A percentile compares a stretch with the other conserved stretches of the same genome.
Conservation (phyloP, 2,113 vertebrate species). For the Benitochromis conjunctus region DNA sequence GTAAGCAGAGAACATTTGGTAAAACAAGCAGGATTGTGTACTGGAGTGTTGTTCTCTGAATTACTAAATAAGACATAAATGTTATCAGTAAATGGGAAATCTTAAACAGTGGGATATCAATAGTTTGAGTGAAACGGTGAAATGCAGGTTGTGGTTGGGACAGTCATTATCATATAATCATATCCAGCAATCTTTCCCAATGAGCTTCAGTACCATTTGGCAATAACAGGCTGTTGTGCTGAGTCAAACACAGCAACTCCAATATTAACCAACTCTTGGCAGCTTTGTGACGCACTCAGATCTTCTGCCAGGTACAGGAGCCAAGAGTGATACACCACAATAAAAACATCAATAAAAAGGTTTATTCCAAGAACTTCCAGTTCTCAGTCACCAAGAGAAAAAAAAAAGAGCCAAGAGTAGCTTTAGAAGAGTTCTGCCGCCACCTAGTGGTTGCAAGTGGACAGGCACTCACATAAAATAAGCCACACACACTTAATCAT, state of each 20-base stretch:
- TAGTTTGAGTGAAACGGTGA: background rate
- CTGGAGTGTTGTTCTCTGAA: background rate
- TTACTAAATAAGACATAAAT: background rate
- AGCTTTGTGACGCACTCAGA: background rate
- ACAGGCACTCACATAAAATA: background rate
- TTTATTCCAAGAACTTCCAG: background rate
- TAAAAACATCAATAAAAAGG: background rate
- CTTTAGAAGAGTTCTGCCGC: background rate
- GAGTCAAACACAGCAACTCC: slow-evolving; percentile 38
- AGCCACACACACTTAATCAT: background rate
- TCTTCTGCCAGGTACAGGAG: background rate
- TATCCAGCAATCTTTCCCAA: slow-evolving; percentile 18
- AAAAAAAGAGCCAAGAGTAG: too few relatives aligned
- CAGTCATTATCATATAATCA: background rate
- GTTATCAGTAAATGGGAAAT: background rate
- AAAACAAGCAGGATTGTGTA: background rate
- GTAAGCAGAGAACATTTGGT: background rate
- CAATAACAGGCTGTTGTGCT: background rate
- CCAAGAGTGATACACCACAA: background rate
- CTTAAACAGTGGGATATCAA: rapidly evolving
- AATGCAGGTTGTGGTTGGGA: background rate
- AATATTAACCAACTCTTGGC: slow-evolving; percentile 36
- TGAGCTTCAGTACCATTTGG: background rate
- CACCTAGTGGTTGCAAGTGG: slow-evolving; percentile 16
- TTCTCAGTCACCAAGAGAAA: background rate